Evolutionary conservation across 2,888 invertebrate genomes (phyloP), one percentile per base, ranked within the genome.

Genomic region (Biston betularia): DNA sequence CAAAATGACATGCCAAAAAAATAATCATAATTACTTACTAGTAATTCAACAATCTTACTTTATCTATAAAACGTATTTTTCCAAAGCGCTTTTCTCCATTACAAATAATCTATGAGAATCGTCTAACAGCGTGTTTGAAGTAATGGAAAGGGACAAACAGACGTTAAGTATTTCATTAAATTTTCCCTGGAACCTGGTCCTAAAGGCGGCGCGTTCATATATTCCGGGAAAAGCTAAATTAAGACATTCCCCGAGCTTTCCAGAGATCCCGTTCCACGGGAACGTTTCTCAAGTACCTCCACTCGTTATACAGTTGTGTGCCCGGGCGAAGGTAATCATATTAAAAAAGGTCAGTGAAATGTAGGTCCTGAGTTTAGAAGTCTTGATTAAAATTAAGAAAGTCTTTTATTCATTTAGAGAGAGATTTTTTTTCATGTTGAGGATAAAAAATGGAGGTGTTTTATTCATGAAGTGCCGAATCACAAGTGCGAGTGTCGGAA

Each of bases 101-200:
- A 24, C 1, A 11, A n/a, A 44, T 6, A 44, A 8, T 12, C 5
- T n/a, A n/a, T n/a, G 2, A 14, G 7, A 45, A 14, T 7, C n/a
- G 34, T 50, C 6, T n/a, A 38, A 38, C 9, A 1, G 4, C 38
- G 38, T 15, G 8, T 4, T 14, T n/a, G 50, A 53, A 12, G 38
- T 40, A 53, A 53, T n/a, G 50, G 0, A n/a, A 53, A 38, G 38
- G 53, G 15, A 53, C 15, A n/a, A n/a, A n/a, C 52, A 53, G 52
- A 53, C 15, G 53, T 38, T 53, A 38, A 33, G 38, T 14, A 53
- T 33, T 53, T 40, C 53, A 53, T 53, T 15, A 53, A 15, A 53
- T 53, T 53, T 52, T 38, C 12, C 38, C 15, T 9, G 11, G 38
- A 15, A 11, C 2, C 38, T 34, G 9, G n/a, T 53, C 14, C 6